These are phyloP conservation scores for Anoplolepis gracilipes DNA, from an alignment of 1,140 invertebrate genomes.

Conservation along the genomic window DNA sequence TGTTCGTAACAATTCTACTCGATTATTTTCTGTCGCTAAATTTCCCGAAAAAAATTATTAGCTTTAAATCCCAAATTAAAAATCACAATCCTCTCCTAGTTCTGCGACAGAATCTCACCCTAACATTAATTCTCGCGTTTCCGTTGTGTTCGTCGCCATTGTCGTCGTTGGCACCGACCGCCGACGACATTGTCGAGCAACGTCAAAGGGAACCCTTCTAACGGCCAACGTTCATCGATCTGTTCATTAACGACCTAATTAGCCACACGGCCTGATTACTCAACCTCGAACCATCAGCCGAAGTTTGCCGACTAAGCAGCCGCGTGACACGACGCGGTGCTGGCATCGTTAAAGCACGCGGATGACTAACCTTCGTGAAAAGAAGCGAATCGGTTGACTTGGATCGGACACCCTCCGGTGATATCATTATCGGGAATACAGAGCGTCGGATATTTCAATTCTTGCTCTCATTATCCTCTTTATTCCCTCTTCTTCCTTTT, in stretches of 20 bases:
- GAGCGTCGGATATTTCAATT: conserved; percentile 28
- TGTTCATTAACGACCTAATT: conserved; percentile 64
- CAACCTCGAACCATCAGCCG: conserved; percentile 47
- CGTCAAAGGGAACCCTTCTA: conserved; percentile 55
- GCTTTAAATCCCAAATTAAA: not conserved
- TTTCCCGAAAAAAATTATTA: conserved; percentile 20
- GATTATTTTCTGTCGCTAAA: conserved; percentile 17
- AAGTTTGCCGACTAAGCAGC: conserved; percentile 58
- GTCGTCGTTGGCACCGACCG: conserved; percentile 43
- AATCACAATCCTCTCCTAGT: not conserved
- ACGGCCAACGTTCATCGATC: conserved; percentile 54
- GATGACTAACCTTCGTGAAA: conserved; percentile 41
- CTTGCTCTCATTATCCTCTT: not conserved
- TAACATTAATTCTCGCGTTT: conserved; percentile 47
- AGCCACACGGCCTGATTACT: conserved; percentile 58
- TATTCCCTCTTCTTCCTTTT: not conserved
- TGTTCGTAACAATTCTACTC: not conserved
- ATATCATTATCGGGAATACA: conserved; percentile 41
- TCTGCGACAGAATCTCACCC: not conserved
- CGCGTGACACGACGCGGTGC: conserved; percentile 35
- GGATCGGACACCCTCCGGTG: conserved; percentile 15
- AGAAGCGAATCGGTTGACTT: conserved; percentile 34
- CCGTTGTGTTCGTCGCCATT: conserved; percentile 43
- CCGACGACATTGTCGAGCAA: conserved; percentile 10
- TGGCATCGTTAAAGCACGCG: conserved; percentile 48